These are phyloP conservation scores for Ladona fulva DNA, from an alignment of 1,140 invertebrate species.

Conservation along the genomic window DNA sequence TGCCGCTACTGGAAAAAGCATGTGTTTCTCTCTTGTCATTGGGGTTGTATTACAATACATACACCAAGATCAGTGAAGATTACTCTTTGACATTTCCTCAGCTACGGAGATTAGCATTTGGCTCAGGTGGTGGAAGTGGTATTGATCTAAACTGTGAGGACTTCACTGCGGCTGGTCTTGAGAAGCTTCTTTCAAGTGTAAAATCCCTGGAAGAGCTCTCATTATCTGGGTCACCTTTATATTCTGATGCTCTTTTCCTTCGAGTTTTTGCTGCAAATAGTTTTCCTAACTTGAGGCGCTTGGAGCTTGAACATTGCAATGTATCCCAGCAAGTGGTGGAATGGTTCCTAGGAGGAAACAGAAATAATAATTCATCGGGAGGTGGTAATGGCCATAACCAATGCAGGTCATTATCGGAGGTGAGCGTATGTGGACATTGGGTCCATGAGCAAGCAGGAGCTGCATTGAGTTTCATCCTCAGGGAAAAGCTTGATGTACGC, in stretches of 20 bases:
- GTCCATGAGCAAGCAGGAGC: conserved; percentile 22
- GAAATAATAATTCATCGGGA: neutral
- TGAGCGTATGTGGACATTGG: conserved; percentile 23
- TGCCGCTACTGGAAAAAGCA: conserved; percentile 14
- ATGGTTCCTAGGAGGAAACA: conserved; percentile 17
- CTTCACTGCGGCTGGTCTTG: conserved; percentile 19
- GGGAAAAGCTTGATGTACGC: conserved; percentile 22
- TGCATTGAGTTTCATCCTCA: conserved; percentile 20
- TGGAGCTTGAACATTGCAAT: conserved; percentile 24
- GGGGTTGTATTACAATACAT: conserved; percentile 22
- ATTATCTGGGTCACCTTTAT: conserved; percentile 20
- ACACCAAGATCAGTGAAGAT: conserved; percentile 2
- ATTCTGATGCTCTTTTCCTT: conserved; percentile 19
- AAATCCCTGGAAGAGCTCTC: conserved; percentile 20
- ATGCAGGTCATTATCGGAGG: conserved; percentile 19
- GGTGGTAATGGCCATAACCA: neutral
- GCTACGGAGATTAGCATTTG: conserved; percentile 19
- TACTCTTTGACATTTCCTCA: conserved; percentile 18
- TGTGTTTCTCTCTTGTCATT: conserved; percentile 18
- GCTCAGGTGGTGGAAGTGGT: conserved; percentile 19
- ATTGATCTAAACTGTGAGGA: conserved; percentile 14
- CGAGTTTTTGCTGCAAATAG: conserved; percentile 17
- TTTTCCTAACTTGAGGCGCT: conserved; percentile 19
- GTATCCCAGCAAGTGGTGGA: conserved; percentile 20
- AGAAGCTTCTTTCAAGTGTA: conserved; percentile 18